Conservation (phyloP, 1,140 invertebrate genomes). For the Lycorma delicatula region DNA sequence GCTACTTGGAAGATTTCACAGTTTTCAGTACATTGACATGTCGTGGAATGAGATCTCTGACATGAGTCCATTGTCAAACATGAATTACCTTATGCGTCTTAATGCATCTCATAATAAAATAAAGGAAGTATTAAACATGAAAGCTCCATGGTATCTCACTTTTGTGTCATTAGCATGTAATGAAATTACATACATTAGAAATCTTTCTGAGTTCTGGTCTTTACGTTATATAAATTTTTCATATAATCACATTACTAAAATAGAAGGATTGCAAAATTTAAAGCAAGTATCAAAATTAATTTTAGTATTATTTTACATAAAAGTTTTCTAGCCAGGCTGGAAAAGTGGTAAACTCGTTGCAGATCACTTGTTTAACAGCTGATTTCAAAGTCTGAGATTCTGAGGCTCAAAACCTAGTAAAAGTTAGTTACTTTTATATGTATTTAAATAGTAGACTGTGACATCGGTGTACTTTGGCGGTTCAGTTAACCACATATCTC, state of each 20-base stretch:
- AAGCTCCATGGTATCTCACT: conserved; percentile 14
- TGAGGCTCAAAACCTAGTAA: too few species aligned
- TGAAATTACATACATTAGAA: conserved; percentile 15
- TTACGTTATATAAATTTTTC: conserved; percentile 17
- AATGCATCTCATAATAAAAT: conserved; percentile 19
- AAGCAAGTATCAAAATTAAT: too few species aligned
- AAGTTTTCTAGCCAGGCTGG: too few species aligned
- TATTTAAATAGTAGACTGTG: too few species aligned
- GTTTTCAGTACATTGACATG: conserved; percentile 18
- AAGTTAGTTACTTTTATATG: too few species aligned
- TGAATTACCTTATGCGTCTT: conserved; percentile 14
- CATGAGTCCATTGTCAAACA: conserved; percentile 1
- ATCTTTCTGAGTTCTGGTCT: conserved; percentile 17
- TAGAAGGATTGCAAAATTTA: conserved; percentile 1
- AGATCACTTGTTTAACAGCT: too few species aligned
- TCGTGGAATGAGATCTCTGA: conserved; percentile 13
- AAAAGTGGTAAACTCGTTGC: too few species aligned
- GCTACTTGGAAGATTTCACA: too few species aligned
- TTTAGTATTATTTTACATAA: too few species aligned
- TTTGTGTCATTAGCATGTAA: conserved; percentile 17
- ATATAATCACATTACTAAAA: conserved; percentile 16
- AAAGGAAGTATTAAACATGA: conserved; percentile 1
- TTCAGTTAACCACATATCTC: too few species aligned
- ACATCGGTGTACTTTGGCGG: too few species aligned
- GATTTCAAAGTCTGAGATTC: too few species aligned